Base-by-base conservation (phyloP, 2,113 vertebrate genomes). In the Pseudorhombus dupliciocellatus region DNA sequence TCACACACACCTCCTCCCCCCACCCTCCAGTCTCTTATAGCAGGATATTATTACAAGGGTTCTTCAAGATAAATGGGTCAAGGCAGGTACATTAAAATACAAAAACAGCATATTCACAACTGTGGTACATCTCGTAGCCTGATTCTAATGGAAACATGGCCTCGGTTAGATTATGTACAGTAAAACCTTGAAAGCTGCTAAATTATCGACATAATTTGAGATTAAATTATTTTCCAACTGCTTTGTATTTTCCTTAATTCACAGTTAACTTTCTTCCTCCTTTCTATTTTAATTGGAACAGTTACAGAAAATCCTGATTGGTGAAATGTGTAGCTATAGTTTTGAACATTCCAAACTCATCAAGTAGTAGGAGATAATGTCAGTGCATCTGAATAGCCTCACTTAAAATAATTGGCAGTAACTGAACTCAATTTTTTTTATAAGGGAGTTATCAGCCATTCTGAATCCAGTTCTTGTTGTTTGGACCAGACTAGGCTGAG, bases 331-430 rank as follows among this genome's bases (percentile, higher is more conserved):
- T 26, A 24, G 22, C 15, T 61, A 1, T 22, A 53, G 40, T 62
- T 66, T 61, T 78, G 40, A 76, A 79, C 83, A 85, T 78, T 84
- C 85, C 77, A 73, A 50, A 21, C 22, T 46, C 25, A 64, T 67
- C 8, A 61, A 16, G 18, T 18, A 61, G 57, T 18, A 18, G 40
- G 22, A 10, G 60, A 70, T 71, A 14, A 79, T 63, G 62, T 68
- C 40, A 42, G 14, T 57, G 44, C 25, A 34, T 61, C 55, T 21
- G 4, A 75, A 54, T 48, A 16, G 30, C 51, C 8, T 67, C 42
- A 44, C 24, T 20, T 31, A 7, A 65, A 46, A 22, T 24, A n/a
- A 18, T 12, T 9, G 14, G 40, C 28, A 42, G 21, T 26, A 8
- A 54, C 34, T n/a, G 18, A n/a, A 25, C 11, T 50, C 26, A 16